These are phyloP conservation scores for Lerista edwardsae DNA, from an alignment of 2,797 vertebrate genomes.

Conservation along the genomic window DNA sequence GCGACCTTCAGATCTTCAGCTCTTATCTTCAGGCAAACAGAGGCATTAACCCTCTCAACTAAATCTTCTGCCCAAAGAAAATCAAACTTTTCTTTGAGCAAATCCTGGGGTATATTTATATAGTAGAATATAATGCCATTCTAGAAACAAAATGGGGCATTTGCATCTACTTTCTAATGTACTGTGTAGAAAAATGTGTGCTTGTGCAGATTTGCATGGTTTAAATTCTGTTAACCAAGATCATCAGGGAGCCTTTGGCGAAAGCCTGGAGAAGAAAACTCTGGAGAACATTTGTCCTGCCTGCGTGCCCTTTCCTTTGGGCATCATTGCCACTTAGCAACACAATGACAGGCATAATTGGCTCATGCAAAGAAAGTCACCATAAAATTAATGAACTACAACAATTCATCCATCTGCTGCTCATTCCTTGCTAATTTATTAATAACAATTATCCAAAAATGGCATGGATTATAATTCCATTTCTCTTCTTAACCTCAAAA, in stretches of 20 bases:
- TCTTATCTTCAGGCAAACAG: too few species aligned
- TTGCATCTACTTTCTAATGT: not conserved
- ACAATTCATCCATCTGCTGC: conserved; percentile 75
- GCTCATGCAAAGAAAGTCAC: conserved; percentile 73
- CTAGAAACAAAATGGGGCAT: not conserved
- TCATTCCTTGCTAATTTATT: conserved; percentile 79
- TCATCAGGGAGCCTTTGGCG: not conserved
- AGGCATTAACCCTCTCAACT: too few species aligned
- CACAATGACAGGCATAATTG: conserved; percentile 72
- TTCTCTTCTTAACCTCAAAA: conserved; percentile 76
- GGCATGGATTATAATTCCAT: conserved; percentile 75
- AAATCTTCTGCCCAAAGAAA: too few species aligned
- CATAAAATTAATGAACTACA: conserved; percentile 78
- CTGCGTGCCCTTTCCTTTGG: conserved; percentile 65
- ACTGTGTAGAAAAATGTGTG: not conserved
- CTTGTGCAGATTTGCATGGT: not conserved
- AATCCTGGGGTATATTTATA: not conserved
- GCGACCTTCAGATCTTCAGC: too few species aligned
- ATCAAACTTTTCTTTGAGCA: too few species aligned
- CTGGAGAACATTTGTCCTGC: conserved; percentile 47
- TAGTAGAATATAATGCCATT: too few species aligned
- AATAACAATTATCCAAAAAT: conserved; percentile 79
- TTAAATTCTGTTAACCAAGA: not conserved
- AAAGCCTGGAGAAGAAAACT: conserved; percentile 35
- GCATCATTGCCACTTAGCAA: conserved; percentile 63